Evolutionary conservation across 1,140 invertebrate species (phyloP), one percentile per base, ranked within the genome.

Genomic region (Matsumurasca onukii): DNA sequence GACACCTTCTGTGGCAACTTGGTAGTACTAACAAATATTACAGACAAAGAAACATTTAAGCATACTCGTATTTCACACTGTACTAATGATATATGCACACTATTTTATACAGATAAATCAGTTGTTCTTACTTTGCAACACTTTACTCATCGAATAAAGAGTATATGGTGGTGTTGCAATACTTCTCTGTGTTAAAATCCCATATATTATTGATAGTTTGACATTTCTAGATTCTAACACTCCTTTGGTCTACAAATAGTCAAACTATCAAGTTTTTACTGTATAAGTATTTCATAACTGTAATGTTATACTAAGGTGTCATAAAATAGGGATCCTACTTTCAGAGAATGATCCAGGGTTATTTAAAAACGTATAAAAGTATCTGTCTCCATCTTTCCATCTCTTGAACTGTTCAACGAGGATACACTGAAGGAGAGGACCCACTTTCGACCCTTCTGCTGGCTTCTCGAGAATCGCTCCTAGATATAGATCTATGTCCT

Each of bases 401-500:
- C 83, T 76, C 34, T 79, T 79, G 74, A 89, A 88, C 77, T 89
- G 87, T 61, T 86, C 85, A 22, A 82, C 84, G 61, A 89, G 81
- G 34, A 89, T 83, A 73, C 86, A 88, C 30, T 84, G 78, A 75
- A 95, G 93, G 0, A 92, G 94, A 2, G 88, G 86, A 0, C 93
- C 93, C 22, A 97, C 85, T 1, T 92, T 78, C 0, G 88, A 88
- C 0, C 86, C 86, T n/a, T 84, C 78, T 2, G 84, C 78, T 0
- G 91, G 85, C 48, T 82, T 82, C 78, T 97, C 94, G 0, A 92
- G 82, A 0, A 97, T 76, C 15, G 90, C 91, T 3, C 94, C 94
- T 27, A 93, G 87, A 78, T 93, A 92, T 31, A 97, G 81, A 78
- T 97, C 95, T 67, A 97, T 88, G 73, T 96, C 91, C 30, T 90